Evolutionary conservation across 2,888 invertebrate species (phyloP).

Genomic region (Coenonympha arcania): DNA sequence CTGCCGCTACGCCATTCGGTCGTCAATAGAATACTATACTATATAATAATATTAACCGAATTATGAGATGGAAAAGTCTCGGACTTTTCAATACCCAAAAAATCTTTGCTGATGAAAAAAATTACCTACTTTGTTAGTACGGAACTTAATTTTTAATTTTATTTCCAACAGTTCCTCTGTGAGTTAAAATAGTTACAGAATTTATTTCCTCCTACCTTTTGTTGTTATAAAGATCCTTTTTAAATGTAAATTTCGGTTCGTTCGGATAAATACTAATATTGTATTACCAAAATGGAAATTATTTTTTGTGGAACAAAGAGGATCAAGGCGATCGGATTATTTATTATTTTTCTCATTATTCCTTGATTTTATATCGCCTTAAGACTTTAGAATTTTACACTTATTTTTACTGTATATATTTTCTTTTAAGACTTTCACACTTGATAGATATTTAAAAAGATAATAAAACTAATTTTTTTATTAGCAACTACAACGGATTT

Average conservation of each 20-base stretch:
- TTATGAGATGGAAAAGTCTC: too few species aligned
- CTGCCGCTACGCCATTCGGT: too few species aligned
- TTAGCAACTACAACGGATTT: too few species aligned
- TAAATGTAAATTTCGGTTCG: conserved; percentile 7
- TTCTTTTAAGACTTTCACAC: too few species aligned
- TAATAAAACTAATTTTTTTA: too few species aligned
- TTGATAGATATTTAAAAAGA: too few species aligned
- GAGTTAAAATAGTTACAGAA: not conserved
- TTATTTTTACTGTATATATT: too few species aligned
- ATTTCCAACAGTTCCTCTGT: not conserved
- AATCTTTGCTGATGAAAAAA: not conserved
- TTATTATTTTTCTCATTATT: not conserved
- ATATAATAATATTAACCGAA: too few species aligned
- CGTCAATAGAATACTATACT: too few species aligned
- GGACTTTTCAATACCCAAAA: not conserved
- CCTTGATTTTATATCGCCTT: too few species aligned
- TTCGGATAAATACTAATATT: not conserved
- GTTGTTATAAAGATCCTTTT: not conserved
- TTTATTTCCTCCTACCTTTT: not conserved
- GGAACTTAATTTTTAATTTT: not conserved
- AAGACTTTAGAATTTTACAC: too few species aligned
- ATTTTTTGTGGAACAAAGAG: not conserved
- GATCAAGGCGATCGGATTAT: not conserved
- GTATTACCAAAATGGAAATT: not conserved
- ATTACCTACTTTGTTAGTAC: not conserved